Evolutionary conservation across 2,797 vertebrate genomes (phyloP).

Genomic region (Lacerta viridis): DNA sequence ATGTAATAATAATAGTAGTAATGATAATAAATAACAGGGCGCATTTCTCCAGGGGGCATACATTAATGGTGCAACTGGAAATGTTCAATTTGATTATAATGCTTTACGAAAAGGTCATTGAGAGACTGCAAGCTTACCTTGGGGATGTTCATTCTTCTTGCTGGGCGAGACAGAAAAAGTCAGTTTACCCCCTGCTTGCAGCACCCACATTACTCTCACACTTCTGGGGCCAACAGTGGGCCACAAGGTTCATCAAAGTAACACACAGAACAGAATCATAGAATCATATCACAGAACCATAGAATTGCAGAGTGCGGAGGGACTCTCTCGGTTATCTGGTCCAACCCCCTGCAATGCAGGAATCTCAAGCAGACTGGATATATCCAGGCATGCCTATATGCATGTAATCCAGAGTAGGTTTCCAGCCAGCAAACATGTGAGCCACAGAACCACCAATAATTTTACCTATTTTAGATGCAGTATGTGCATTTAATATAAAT

Average conservation of each 20-base stretch:
- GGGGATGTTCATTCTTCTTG: slow-evolving; percentile 77
- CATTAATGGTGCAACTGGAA: slow-evolving; percentile 82
- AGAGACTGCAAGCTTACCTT: slow-evolving; percentile 79
- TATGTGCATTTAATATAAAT: not conserved
- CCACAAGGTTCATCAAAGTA: slow-evolving; percentile 46
- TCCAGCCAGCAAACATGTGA: not conserved
- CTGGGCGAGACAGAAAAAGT: slow-evolving; percentile 70
- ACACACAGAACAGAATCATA: no score
- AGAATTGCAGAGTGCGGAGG: no score
- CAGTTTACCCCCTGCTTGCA: slow-evolving; percentile 60
- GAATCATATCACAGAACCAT: no score
- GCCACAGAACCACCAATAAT: not conserved
- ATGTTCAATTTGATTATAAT: slow-evolving; percentile 85
- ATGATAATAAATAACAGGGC: slow-evolving; percentile 74
- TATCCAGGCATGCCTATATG: fast-evolving
- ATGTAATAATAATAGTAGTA: slow-evolving; percentile 71
- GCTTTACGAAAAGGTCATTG: slow-evolving; percentile 85
- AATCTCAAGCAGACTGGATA: slow-evolving; percentile 16
- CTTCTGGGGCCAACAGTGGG: slow-evolving; percentile 60
- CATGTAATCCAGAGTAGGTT: fast-evolving
- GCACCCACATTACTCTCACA: slow-evolving; percentile 59
- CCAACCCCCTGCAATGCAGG: no score
- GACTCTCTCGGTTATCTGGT: no score
- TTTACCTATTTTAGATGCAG: not conserved
- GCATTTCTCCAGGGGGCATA: slow-evolving; percentile 79